Conservation (phyloP, 2,888 invertebrate species). For the Agrilus cyanescens region DNA sequence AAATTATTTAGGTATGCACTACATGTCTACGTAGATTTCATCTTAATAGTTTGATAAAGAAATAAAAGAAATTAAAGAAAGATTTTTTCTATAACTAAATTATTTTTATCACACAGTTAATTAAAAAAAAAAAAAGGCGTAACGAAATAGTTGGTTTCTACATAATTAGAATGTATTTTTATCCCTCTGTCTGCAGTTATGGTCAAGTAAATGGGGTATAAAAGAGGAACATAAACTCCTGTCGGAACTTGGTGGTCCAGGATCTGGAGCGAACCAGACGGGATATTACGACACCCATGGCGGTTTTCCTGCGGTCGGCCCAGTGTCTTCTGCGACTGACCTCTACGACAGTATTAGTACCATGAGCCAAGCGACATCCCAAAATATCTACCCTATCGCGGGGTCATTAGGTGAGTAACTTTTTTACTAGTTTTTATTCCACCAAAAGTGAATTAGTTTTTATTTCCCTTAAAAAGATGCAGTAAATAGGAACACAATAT, state of each 20-base stretch:
- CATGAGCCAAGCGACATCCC: constrained; percentile 60
- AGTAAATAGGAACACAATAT: background rate
- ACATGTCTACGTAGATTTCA: too few species aligned
- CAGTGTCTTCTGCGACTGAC: constrained; percentile 38
- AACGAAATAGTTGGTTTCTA: too few species aligned
- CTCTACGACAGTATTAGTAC: constrained; percentile 60
- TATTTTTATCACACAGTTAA: too few species aligned
- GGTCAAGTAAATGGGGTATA: constrained; percentile 83
- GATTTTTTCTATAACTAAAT: too few species aligned
- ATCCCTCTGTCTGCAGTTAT: too few species aligned
- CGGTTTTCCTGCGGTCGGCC: constrained; percentile 41
- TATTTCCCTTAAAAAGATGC: background rate
- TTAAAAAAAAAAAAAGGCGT: too few species aligned
- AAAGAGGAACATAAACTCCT: constrained; percentile 83
- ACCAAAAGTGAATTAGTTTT: background rate
- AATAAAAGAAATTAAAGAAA: too few species aligned
- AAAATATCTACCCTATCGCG: constrained; percentile 62
- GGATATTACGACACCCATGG: constrained; percentile 48
- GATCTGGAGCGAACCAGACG: constrained; percentile 33
- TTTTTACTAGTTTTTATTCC: background rate
- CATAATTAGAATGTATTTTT: too few species aligned
- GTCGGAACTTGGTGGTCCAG: constrained; percentile 62
- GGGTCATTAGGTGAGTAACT: constrained; percentile 50
- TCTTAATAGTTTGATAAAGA: too few species aligned
- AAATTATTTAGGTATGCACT: too few species aligned